These are phyloP conservation scores for Melipona quadrifasciata DNA, from an alignment of 1,140 invertebrate genomes.

Conservation along the genomic window DNA sequence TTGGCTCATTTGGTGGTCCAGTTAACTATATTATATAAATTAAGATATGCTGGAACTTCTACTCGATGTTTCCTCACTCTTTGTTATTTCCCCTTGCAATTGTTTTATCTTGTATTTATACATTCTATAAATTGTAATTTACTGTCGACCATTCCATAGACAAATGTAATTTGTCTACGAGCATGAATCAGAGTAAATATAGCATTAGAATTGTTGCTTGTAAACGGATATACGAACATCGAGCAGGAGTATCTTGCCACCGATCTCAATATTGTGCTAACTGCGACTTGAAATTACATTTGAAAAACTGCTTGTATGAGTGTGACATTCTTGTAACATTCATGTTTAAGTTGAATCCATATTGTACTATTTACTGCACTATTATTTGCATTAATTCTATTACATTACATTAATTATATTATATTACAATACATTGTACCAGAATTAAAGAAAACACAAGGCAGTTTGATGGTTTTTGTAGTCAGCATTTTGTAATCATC, in stretches of 20 bases:
- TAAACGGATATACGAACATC: conserved; percentile 61
- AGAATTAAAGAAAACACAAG: conserved; percentile 48
- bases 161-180: conserved; percentile 35
- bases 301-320: conserved; percentile 69
- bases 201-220: conserved; percentile 31
- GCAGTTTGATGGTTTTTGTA: conserved; percentile 74
- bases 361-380: conserved; percentile 75
- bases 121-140: conserved; percentile 49
- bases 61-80: conserved; percentile 60
- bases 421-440: conserved; percentile 61
- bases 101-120: conserved; percentile 44
- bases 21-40: conserved; percentile 75
- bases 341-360: conserved; percentile 70
- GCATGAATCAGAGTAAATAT: conserved; percentile 26
- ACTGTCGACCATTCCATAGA: conserved; percentile 60
- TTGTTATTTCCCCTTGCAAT: conserved; percentile 12
- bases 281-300: conserved; percentile 67
- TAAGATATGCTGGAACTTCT: conserved; percentile 72
- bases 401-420: conserved; percentile 69
- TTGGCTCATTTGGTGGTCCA: conserved; percentile 74
- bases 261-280: conserved; percentile 79
- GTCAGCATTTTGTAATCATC: conserved; percentile 76
- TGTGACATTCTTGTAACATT: conserved; percentile 67
- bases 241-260: conserved; percentile 76
- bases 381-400: conserved; percentile 74